These are phyloP conservation scores for Otis tarda DNA, from an alignment of 2,113 vertebrate genomes.

Conservation along the genomic window DNA sequence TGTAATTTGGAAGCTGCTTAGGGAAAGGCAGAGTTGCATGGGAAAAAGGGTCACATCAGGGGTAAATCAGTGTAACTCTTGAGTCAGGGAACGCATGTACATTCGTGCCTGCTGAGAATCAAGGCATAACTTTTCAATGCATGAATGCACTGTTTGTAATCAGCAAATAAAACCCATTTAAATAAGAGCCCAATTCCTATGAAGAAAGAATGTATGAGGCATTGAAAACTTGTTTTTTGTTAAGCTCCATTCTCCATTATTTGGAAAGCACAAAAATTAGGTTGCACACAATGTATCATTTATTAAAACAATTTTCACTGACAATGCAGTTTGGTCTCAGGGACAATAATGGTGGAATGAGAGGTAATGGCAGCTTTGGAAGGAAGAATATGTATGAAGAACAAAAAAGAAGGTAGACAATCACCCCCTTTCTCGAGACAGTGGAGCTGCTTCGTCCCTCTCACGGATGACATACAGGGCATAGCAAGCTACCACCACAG, in stretches of 20 bases:
- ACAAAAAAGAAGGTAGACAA: background rate
- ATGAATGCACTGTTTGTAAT: background rate
- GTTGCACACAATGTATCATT: background rate
- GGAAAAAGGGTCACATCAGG: background rate
- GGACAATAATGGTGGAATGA: background rate
- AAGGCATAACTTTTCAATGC: background rate
- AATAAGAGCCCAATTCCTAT: background rate
- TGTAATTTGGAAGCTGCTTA: background rate
- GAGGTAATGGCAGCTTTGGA: background rate
- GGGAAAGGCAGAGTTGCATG: background rate
- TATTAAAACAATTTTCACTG: background rate
- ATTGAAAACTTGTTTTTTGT: background rate
- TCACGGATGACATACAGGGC: fast-evolving
- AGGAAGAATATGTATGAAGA: background rate
- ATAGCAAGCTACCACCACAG: background rate
- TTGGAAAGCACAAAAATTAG: background rate
- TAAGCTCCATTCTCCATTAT: background rate
- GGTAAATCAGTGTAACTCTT: background rate
- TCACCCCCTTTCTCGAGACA: background rate
- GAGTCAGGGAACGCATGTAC: background rate
- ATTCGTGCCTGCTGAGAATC: background rate
- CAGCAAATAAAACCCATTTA: background rate
- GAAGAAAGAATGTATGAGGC: background rate
- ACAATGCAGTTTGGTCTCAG: background rate
- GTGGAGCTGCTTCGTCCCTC: background rate